These are phyloP conservation scores for Cylloceria caligata DNA, from an alignment of 2,888 invertebrate genomes.

Conservation along the genomic window DNA sequence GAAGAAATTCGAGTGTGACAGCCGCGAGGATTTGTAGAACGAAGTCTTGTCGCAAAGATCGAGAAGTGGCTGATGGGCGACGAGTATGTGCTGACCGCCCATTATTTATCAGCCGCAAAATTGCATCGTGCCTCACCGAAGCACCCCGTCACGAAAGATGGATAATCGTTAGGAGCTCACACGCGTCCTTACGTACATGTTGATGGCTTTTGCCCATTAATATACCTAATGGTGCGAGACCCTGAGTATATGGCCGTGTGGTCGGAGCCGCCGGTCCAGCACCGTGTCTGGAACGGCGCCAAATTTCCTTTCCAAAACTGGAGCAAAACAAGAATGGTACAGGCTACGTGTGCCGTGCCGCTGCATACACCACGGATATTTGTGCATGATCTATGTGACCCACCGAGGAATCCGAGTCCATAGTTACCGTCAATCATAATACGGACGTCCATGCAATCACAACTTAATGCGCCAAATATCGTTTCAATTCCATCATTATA, in stretches of 20 bases:
- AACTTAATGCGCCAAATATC: conserved; percentile 38
- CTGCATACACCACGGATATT: conserved; percentile 32
- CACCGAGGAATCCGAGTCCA: conserved; percentile 9
- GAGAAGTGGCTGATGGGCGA: conserved; percentile 14
- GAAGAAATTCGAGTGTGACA: conserved; percentile 38
- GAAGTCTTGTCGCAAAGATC: conserved; percentile 1
- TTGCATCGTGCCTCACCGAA: conserved; percentile 46
- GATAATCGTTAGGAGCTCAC: conserved; percentile 63
- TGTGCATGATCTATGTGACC: conserved; percentile 34
- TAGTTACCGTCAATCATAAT: conserved; percentile 57
- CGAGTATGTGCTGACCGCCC: conserved; percentile 45
- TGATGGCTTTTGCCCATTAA: conserved; percentile 74
- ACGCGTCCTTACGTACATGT: conserved; percentile 65
- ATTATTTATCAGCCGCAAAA: conserved; percentile 69
- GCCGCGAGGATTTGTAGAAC: conserved; percentile 22
- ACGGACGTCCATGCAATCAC: conserved; percentile 15
- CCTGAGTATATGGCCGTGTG: conserved; percentile 21
- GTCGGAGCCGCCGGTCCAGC: conserved; percentile 39
- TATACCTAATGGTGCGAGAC: conserved; percentile 70
- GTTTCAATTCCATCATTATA: conserved; percentile 18
- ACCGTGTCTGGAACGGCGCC: conserved; percentile 67
- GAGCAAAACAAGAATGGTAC: conserved; percentile 22
- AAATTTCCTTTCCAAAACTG: conserved; percentile 69
- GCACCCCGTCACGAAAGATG: conserved; percentile 33
- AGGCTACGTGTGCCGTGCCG: neutral